Percentiles rank a stretch among this genome's conserved stretches.
These are phyloP conservation scores for Nycticorax nycticorax DNA, from an alignment of 2,113 vertebrate species.

Conservation along the genomic window DNA sequence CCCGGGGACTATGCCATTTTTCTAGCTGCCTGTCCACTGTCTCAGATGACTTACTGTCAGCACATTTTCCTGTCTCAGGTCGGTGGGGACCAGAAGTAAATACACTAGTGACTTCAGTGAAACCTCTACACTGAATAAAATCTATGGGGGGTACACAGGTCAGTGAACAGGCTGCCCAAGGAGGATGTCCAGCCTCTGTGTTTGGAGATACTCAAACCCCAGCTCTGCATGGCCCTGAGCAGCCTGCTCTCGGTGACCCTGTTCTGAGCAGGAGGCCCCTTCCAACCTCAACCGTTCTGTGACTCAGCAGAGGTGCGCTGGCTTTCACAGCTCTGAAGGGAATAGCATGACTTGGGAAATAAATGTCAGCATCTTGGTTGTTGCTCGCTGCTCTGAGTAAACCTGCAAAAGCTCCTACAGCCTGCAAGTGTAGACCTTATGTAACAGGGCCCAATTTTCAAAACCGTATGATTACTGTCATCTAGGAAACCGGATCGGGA, in stretches of 20 bases:
- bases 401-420: not conserved
- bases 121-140: not conserved
- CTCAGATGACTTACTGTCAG: not conserved
- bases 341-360: not conserved
- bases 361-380: not conserved
- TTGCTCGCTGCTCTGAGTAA: not conserved
- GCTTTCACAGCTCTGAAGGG: not conserved
- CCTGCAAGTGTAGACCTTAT: rapidly evolving
- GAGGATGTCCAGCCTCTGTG: rapidly evolving
- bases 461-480: rapidly evolving
- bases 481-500: not conserved
- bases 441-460: not conserved
- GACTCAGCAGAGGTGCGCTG: not conserved
- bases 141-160: not conserved
- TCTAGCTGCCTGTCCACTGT: not conserved
- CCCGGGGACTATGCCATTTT: not conserved
- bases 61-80: not conserved
- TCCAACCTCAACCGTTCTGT: not conserved
- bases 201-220: not conserved
- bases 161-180: not conserved
- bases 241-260: not conserved
- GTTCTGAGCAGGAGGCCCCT: not conserved
- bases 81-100: not conserved
- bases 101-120: not conserved
- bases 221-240: rapidly evolving